phyloP scores from a whole-genome alignment of 1,140 invertebrate species.

The Leptinotarsa undecemlineata region DNA sequence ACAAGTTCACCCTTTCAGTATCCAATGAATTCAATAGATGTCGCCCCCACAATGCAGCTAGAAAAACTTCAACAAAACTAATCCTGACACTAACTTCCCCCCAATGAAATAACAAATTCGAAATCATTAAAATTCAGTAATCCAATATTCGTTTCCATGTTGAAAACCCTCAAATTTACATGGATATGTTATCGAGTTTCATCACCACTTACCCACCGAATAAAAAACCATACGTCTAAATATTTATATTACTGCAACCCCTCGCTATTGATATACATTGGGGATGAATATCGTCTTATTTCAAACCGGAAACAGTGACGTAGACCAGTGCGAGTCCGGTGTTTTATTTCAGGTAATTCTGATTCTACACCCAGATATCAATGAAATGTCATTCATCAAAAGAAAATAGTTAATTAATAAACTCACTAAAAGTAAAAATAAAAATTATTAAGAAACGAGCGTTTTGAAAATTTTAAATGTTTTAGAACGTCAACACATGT shows the following conservation, averaged over 20 bases:
- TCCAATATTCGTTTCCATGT: conserved; percentile 20
- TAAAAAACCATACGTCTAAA: conserved; percentile 27
- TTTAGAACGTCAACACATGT: too few species aligned
- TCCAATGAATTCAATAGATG: too few species aligned
- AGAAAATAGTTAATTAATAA: too few species aligned
- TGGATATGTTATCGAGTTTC: conserved; percentile 25
- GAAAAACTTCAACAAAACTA: not conserved
- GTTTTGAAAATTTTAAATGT: too few species aligned
- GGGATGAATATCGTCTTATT: not conserved
- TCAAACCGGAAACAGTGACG: not conserved
- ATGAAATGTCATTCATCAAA: too few species aligned
- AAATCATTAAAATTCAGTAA: conserved; percentile 29
- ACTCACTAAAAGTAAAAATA: too few species aligned
- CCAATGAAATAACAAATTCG: not conserved
- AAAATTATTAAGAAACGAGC: too few species aligned
- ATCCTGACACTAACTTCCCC: not conserved
- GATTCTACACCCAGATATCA: too few species aligned
- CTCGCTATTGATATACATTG: conserved; percentile 7
- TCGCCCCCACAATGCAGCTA: too few species aligned
- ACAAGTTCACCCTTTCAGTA: too few species aligned
- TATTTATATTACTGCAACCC: conserved; percentile 27
- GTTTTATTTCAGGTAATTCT: too few species aligned
- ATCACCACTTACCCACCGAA: conserved; percentile 7
- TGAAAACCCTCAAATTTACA: conserved; percentile 26
- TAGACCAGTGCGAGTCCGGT: not conserved